Percentiles rank a stretch among this genome's conserved stretches.
Evolutionary conservation across 2,113 vertebrate species (phyloP).

Genomic region (Neopipo cinnamomea): DNA sequence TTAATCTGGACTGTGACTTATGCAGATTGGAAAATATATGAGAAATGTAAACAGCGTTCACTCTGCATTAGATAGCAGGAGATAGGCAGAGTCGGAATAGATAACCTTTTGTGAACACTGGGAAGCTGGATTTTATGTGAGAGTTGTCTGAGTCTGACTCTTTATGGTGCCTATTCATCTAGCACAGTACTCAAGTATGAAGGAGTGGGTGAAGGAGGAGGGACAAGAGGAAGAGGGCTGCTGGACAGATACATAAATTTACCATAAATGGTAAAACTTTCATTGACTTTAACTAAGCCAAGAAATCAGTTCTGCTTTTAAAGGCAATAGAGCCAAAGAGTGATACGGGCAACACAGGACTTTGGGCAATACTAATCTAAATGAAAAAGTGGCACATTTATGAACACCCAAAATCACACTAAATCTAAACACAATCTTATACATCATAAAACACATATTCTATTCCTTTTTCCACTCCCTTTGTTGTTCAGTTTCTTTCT

Average conservation of each 20-base stretch:
- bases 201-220: background rate
- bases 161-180: slow-evolving; percentile 28
- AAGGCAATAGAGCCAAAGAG: background rate
- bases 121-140: slow-evolving; percentile 58
- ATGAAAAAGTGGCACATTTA: background rate
- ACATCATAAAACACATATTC: background rate
- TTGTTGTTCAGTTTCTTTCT: background rate
- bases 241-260: background rate
- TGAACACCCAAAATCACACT: background rate
- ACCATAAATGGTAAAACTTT: slow-evolving; percentile 36
- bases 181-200: background rate
- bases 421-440: background rate
- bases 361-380: background rate
- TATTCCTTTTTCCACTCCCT: background rate
- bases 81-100: slow-evolving; percentile 52
- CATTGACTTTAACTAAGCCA: background rate
- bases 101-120: slow-evolving; percentile 59
- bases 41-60: slow-evolving; percentile 64
- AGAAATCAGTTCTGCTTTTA: slow-evolving; percentile 10
- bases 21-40: slow-evolving; percentile 62
- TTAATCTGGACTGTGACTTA: slow-evolving; percentile 64
- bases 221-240: background rate
- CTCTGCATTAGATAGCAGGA: slow-evolving; percentile 63
- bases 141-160: background rate
- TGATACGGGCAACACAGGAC: background rate